Percentiles rank a stretch among this genome's conserved stretches.
Evolutionary conservation across 2,888 invertebrate species (phyloP).

Genomic region (Drosophila putrida): DNA sequence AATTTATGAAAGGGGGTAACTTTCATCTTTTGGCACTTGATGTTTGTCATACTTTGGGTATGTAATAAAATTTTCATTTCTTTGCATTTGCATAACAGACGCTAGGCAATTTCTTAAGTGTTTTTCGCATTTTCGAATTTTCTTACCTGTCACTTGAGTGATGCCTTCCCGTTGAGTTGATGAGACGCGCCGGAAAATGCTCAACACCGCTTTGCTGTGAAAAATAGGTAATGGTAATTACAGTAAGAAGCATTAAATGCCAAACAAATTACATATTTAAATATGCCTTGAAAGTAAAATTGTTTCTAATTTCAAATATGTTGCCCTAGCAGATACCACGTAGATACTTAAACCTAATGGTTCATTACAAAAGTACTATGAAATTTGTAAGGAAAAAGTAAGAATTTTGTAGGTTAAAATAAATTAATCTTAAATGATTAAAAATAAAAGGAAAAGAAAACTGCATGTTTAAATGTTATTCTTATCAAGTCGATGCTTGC

Average conservation of each 20-base stretch:
- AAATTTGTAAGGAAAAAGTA: neutral
- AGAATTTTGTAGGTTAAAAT: neutral
- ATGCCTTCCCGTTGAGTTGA: slow-evolving; percentile 81
- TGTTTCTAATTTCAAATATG: neutral
- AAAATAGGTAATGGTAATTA: slow-evolving; percentile 20
- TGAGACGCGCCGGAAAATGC: slow-evolving; percentile 83
- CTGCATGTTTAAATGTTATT: too few relatives aligned
- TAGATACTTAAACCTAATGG: neutral
- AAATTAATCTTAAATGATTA: neutral
- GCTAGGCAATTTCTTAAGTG: slow-evolving; percentile 26
- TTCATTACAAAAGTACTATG: neutral
- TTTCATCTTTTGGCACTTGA: slow-evolving; percentile 12
- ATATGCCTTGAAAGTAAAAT: neutral
- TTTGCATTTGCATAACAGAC: slow-evolving; percentile 14
- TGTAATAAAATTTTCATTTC: slow-evolving; percentile 22
- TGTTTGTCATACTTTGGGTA: neutral
- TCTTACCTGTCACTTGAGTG: slow-evolving; percentile 85
- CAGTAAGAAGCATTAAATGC: slow-evolving; percentile 18
- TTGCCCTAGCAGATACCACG: neutral
- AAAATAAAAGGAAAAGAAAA: too few relatives aligned
- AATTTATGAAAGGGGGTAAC: too few relatives aligned
- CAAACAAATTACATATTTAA: slow-evolving; percentile 9
- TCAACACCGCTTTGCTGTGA: slow-evolving; percentile 84
- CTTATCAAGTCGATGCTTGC: too few relatives aligned
- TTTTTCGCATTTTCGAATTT: slow-evolving; percentile 7